Conservation (phyloP, 2,113 vertebrate species). For the Sula dactylatra region DNA sequence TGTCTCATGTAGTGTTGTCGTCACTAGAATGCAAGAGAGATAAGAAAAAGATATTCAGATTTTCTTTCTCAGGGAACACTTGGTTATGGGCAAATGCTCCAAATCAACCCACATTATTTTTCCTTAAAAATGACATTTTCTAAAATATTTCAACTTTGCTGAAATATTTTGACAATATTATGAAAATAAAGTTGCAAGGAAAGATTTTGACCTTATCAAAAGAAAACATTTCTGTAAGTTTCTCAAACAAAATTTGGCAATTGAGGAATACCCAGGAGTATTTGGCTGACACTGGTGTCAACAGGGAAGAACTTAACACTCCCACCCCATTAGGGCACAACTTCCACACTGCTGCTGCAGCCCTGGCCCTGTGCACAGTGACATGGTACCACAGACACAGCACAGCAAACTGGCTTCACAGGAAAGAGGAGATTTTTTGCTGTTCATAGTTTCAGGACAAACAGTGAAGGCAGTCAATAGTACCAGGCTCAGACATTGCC, state of each 20-base stretch:
- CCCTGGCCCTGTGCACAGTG: neutral
- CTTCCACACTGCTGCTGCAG: neutral
- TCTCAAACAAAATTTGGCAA: neutral
- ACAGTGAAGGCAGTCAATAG: neutral
- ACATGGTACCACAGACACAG: accelerated
- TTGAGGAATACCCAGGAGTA: neutral
- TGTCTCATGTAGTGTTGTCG: neutral
- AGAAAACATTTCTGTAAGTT: neutral
- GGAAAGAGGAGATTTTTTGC: neutral
- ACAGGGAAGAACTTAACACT: neutral
- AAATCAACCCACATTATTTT: neutral
- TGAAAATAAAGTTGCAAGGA: neutral
- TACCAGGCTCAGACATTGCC: neutral
- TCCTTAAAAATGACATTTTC: neutral
- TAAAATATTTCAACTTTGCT: neutral
- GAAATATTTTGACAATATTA: neutral
- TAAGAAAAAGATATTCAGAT: neutral
- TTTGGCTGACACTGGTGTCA: neutral
- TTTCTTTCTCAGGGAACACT: neutral
- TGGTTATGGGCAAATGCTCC: neutral
- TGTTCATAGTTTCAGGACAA: neutral
- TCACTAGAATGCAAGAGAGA: neutral
- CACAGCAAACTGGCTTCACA: neutral
- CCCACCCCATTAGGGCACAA: neutral
- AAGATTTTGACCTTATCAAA: neutral